Percentiles rank a stretch among this genome's conserved stretches.
Conservation (phyloP, 2,888 invertebrate genomes). For the Scaptomyza flava region DNA sequence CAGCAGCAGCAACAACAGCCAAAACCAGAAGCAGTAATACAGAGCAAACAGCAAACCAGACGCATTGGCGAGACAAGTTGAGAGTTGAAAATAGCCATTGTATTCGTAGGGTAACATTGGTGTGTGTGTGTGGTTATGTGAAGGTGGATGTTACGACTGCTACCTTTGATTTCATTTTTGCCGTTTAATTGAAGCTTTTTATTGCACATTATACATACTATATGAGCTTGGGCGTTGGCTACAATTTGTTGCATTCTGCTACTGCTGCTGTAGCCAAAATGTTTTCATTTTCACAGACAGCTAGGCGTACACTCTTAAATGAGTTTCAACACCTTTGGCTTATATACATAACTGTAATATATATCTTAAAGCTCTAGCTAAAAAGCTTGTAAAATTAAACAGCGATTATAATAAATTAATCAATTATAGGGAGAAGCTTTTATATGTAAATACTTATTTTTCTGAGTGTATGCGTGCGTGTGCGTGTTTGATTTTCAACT, state of each 20-base stretch:
- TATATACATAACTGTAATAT: neutral
- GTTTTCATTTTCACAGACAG: conserved; percentile 38
- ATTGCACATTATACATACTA: conserved; percentile 55
- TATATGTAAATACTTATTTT: neutral
- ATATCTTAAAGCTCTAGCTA: no score
- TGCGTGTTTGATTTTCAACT: conserved; percentile 67
- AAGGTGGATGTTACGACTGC: conserved; percentile 1
- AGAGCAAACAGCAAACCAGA: conserved; percentile 28
- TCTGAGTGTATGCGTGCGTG: conserved; percentile 22
- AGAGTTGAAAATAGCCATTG: conserved; percentile 35
- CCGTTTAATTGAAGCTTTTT: conserved; percentile 75
- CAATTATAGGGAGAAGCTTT: no score
- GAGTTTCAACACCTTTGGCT: neutral
- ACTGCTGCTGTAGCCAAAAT: conserved; percentile 19
- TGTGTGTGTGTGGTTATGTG: neutral
- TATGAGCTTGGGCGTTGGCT: conserved; percentile 28
- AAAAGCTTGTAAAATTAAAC: no score
- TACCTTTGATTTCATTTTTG: conserved; percentile 70
- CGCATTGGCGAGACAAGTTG: conserved; percentile 42
- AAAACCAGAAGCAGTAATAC: conserved; percentile 27
- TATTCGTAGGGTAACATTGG: neutral
- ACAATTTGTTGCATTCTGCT: conserved; percentile 14
- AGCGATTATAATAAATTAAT: no score
- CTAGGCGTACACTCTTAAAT: conserved; percentile 15
- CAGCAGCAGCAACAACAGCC: conserved; percentile 25